phyloP scores from a whole-genome alignment of 2,888 invertebrate genomes.

The Emmelina monodactyla region DNA sequence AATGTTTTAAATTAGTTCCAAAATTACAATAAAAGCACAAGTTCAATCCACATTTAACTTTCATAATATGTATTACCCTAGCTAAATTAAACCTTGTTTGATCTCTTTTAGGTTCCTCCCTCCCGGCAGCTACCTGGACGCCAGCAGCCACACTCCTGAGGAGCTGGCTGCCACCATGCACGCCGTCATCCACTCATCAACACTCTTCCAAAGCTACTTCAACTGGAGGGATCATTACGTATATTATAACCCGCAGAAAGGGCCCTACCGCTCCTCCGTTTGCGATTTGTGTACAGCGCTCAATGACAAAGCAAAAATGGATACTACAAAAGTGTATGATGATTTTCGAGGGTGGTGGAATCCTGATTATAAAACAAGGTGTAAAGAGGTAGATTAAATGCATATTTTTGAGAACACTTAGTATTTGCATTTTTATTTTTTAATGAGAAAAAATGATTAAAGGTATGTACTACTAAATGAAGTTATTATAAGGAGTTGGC shows the following conservation, averaged over 20 bases:
- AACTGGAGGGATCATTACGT: constrained; percentile 31
- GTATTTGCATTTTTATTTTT: no score
- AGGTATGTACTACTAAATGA: no score
- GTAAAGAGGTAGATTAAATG: not conserved
- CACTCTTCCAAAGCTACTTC: constrained; percentile 29
- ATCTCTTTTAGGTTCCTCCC: constrained; percentile 39
- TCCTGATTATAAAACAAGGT: constrained; percentile 2
- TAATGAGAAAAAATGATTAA: no score
- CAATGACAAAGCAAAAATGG: constrained; percentile 22
- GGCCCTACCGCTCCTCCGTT: no score
- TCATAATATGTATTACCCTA: not conserved
- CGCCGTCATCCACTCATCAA: constrained; percentile 23
- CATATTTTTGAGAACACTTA: no score
- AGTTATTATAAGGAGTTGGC: no score
- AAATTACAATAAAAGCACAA: not conserved
- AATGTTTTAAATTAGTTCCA: not conserved
- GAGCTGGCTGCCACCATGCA: constrained; percentile 30
- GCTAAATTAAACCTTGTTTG: not conserved
- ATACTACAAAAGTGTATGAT: constrained; percentile 21
- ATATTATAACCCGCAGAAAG: constrained; percentile 22
- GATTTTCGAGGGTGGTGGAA: constrained; percentile 16
- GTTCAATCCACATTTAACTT: not conserved
- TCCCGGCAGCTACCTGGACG: constrained; percentile 41
- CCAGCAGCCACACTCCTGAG: constrained; percentile 18
- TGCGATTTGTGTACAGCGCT: constrained; percentile 36